Evolutionary conservation across 2,888 invertebrate genomes (phyloP), one percentile per base, ranked within the genome.

Genomic region (Cataglyphis albicans): DNA sequence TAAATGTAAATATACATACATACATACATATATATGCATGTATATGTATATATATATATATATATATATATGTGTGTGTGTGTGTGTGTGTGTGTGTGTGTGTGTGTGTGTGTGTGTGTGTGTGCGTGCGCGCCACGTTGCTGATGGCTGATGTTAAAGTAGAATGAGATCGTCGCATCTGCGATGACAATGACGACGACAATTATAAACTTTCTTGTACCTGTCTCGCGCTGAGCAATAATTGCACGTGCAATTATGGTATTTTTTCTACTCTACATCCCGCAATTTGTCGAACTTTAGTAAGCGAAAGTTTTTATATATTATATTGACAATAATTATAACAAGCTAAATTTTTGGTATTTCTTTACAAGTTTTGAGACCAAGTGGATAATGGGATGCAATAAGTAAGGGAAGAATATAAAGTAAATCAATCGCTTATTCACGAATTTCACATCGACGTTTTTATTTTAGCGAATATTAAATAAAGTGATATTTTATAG

Each of bases 141-240:
- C 32, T 78, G 32, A 70, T 70, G 70, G 78, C 59, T 70, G 25
- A 70, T 70, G 78, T 78, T 78, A 70, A 48, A 44, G 70, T 78
- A 70, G 57, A 70, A 32, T 70, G 44, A 78, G 10, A 78, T 59
- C 57, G 44, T 78, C 21, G 32, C n/a, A 9, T n/a, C 29, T 12
- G 55, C 25, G 48, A 38, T 2, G 48, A 59, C 48, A 15, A 75
- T n/a, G 57, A 55, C 21, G 44, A 38, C 35, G 52, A 57, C 52
- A 75, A 81, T 67, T 84, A 81, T 84, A 84, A 82, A 70, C 65
- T 48, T 78, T 78, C 68, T 78, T 70, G 70, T 78, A 78, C 78
- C 78, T 78, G 78, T 78, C 59, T 78, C 59, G 32, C 70, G 59
- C 78, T 78, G 78, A 78, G 78, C 59, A 78, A 70, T 78, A 78